Evolutionary conservation across 2,797 vertebrate genomes (phyloP).

Genomic region (Paguma larvata): DNA sequence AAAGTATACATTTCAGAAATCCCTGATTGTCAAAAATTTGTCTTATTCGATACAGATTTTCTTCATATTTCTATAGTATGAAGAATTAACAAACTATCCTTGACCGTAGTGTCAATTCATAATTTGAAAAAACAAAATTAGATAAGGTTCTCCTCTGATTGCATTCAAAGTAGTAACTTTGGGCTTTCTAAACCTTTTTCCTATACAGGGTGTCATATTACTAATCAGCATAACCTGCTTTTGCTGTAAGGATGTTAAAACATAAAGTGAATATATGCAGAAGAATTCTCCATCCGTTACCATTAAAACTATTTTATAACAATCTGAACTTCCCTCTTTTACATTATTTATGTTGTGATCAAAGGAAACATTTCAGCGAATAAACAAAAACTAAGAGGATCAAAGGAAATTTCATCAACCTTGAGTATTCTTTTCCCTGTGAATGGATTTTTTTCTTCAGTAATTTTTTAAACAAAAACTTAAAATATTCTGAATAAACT

Average conservation of each 20-base stretch:
- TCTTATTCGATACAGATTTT: background rate
- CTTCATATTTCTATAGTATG: conserved; percentile 7
- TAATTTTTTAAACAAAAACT: background rate
- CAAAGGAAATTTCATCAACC: background rate
- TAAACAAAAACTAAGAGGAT: background rate
- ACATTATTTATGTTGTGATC: background rate
- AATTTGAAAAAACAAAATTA: conserved; percentile 24
- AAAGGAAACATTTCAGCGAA: background rate
- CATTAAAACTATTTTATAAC: background rate
- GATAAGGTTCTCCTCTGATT: background rate
- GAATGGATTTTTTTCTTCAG: background rate
- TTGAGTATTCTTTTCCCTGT: background rate
- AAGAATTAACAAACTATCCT: background rate
- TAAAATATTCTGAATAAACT: background rate
- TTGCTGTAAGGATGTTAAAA: background rate
- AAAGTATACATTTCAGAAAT: background rate
- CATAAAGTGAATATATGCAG: background rate
- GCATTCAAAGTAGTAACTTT: background rate
- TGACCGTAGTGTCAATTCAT: background rate
- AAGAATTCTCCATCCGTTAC: background rate
- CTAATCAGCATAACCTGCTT: background rate
- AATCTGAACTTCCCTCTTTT: background rate
- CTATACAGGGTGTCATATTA: background rate
- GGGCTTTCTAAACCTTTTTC: background rate
- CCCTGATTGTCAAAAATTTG: background rate